Evolutionary conservation across 2,113 vertebrate species (phyloP).

Genomic region (Bolborhynchus lineola): DNA sequence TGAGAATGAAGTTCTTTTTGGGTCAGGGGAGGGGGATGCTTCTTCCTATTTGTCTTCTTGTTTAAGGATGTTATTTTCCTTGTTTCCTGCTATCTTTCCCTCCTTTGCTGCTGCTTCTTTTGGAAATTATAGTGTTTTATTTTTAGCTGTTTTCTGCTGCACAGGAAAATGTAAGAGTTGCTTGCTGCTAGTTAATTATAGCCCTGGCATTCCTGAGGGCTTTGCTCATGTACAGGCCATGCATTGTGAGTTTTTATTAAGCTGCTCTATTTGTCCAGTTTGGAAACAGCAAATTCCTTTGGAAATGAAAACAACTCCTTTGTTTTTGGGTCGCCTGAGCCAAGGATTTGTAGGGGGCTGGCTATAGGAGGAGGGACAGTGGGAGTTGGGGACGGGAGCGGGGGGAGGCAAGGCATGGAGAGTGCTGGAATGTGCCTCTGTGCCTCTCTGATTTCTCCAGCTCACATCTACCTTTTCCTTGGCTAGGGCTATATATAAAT

Average conservation of each 20-base stretch:
- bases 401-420: neutral
- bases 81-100: conserved; percentile 35
- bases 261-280: conserved; percentile 70
- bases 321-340: conserved; percentile 57
- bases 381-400: neutral
- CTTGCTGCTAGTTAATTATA: conserved; percentile 76
- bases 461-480: conserved; percentile 1
- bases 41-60: neutral
- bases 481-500: conserved; percentile 33
- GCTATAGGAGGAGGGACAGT: conserved; percentile 37
- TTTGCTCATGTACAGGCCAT: conserved; percentile 74
- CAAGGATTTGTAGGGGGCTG: conserved; percentile 45
- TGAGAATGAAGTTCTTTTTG: conserved; percentile 35
- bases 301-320: conserved; percentile 68
- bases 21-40: conserved; percentile 9
- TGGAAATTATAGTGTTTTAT: conserved; percentile 71
- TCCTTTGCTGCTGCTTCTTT: conserved; percentile 56
- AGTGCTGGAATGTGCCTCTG: neutral
- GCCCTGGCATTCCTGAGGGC: conserved; percentile 71
- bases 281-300: conserved; percentile 73
- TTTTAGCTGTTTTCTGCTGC: conserved; percentile 73
- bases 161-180: conserved; percentile 72
- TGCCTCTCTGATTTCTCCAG: neutral
- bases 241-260: conserved; percentile 74
- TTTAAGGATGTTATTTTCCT: conserved; percentile 19